Base-by-base conservation (phyloP, 2,888 invertebrate species). In the Auanema sp. region DNA sequence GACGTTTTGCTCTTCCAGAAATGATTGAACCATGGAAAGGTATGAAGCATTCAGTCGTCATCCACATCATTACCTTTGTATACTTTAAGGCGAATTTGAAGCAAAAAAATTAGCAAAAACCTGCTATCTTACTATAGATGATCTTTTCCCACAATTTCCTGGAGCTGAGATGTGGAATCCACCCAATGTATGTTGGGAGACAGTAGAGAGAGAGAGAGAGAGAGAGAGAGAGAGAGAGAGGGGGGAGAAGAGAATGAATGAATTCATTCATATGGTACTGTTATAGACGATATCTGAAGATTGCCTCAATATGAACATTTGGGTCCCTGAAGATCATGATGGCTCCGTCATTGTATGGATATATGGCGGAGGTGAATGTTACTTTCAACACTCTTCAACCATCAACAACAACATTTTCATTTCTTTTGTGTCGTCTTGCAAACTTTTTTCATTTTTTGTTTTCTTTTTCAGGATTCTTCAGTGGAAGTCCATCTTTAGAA, bases 151-250 rank as follows among this genome's bases (percentile, higher is more conserved):
- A 2, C 75, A 80, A 40, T 83, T 83, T 58, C 77, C 83, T 1
- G 94, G 94, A 23, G 90, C 93, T 58, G 90, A 90, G 83, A 92
- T 94, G 90, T 96, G 95, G 95, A 94, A 95, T 86, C 92, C 94
- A 51, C 94, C 94, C 84, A 94, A 93, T 23, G 90, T 89, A 11
- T 33, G 33, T 8, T 8, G 23, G 64, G 60, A 10, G 33, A 23
- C 14, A 10, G 16, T 10, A 24, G 1, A 23, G 1, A 25, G 16
- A 54, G 16, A 14, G 12, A 50, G 14, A 16, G 12, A 11, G 18
- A 50, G 18, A 50, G 14, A 14, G n/a, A 50, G 11, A 50, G 53
- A 10, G 53, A 53, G 53, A 53, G 10, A 53, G 53, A 11, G 11
- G 24, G 12, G 11, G 23, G 14, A 58, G 24, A 55, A n/a, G n/a